These are phyloP conservation scores for Amblyjoppa fuscipennis DNA, from an alignment of 2,888 invertebrate species.

Conservation along the genomic window DNA sequence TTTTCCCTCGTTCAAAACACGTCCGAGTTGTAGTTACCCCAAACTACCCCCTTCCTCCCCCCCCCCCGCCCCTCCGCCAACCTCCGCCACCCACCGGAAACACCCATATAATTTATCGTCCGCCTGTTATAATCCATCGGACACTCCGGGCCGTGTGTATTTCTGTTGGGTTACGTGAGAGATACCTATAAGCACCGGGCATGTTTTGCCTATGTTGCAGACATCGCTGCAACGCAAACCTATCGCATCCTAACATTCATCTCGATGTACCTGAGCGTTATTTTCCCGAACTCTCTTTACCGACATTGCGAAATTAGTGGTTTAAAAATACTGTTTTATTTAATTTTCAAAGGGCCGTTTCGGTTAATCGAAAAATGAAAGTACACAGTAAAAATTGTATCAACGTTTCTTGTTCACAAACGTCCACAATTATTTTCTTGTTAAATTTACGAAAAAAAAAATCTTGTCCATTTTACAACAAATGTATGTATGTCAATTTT, in stretches of 20 bases:
- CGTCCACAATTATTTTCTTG: too few relatives aligned
- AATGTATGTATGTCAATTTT: too few relatives aligned
- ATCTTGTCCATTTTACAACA: too few relatives aligned
- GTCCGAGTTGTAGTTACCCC: slow-evolving; percentile 64
- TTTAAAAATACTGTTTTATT: too few relatives aligned
- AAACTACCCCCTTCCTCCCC: slow-evolving; percentile 3
- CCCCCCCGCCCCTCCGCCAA: neutral
- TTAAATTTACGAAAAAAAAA: too few relatives aligned
- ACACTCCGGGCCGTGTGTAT: slow-evolving; percentile 59
- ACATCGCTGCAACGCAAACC: slow-evolving; percentile 30
- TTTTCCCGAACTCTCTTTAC: neutral
- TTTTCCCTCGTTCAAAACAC: slow-evolving; percentile 73
- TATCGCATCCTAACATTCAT: neutral
- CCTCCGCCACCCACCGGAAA: slow-evolving; percentile 26
- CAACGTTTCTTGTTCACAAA: too few relatives aligned
- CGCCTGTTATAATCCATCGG: slow-evolving; percentile 73
- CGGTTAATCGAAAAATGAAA: too few relatives aligned
- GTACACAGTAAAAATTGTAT: too few relatives aligned
- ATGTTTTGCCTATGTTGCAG: slow-evolving; percentile 57
- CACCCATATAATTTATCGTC: slow-evolving; percentile 71
- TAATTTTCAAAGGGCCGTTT: too few relatives aligned
- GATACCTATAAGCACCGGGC: slow-evolving; percentile 51
- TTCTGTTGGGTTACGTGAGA: slow-evolving; percentile 39
- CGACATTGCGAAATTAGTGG: neutral
- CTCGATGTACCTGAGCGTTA: neutral